Conservation (phyloP, 2,797 vertebrate genomes). For the Alauda arvensis region DNA sequence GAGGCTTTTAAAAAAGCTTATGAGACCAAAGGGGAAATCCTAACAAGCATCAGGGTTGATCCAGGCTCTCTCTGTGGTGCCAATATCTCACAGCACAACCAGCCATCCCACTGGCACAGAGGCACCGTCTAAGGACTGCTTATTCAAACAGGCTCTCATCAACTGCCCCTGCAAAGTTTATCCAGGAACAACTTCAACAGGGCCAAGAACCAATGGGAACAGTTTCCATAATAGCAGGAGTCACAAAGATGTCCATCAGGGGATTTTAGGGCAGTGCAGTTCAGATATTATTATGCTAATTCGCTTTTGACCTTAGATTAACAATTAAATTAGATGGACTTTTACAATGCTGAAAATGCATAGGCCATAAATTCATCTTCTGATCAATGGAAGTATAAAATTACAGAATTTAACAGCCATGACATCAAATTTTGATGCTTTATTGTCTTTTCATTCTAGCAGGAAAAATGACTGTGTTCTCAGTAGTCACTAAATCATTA, state of each 20-base stretch:
- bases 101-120: background rate
- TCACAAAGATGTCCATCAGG: background rate
- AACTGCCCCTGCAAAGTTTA: background rate
- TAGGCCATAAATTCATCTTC: background rate
- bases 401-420: background rate
- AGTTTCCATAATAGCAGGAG: background rate
- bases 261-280: background rate
- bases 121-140: background rate
- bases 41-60: background rate
- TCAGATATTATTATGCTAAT: background rate
- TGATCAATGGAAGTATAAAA: conserved; percentile 11
- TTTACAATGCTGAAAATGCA: background rate
- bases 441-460: background rate
- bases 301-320: conserved; percentile 6
- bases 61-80: background rate
- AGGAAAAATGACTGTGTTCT: background rate
- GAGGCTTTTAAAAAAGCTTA: background rate
- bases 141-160: background rate
- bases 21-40: background rate
- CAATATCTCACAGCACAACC: background rate
- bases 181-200: background rate
- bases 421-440: conserved; percentile 17
- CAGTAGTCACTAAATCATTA: background rate
- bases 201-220: background rate
- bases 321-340: background rate